A percentile compares a stretch with the other conserved stretches of the same genome.
Evolutionary conservation across 2,888 invertebrate genomes (phyloP).

Genomic region (Dasysyrphus tricinctus): DNA sequence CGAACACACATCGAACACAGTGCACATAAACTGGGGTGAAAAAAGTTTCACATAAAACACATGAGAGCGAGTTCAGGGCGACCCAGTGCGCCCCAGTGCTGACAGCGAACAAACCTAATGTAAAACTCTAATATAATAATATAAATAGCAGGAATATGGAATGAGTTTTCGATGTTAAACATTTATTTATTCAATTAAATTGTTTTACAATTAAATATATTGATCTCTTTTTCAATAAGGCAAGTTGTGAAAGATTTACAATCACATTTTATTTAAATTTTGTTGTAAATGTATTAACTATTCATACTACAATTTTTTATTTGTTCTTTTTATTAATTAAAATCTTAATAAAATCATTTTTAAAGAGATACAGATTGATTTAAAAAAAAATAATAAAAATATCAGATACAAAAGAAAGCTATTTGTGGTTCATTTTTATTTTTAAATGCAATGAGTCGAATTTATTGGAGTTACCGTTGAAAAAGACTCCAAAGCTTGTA

Average conservation of each 20-base stretch:
- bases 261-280: conserved; percentile 56
- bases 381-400: conserved; percentile 60
- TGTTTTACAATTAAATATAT: conserved; percentile 60
- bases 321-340: conserved; percentile 29
- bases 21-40: too few species aligned
- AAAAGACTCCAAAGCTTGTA: conserved; percentile 84
- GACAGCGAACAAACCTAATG: too few species aligned
- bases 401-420: conserved; percentile 75
- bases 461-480: conserved; percentile 83
- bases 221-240: conserved; percentile 62
- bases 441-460: conserved; percentile 48
- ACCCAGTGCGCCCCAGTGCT: too few species aligned
- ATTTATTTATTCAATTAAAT: conserved; percentile 58
- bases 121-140: too few species aligned
- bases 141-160: background rate
- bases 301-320: conserved; percentile 44
- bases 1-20: too few species aligned
- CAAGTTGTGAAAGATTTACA: conserved; percentile 73
- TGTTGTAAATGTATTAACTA: conserved; percentile 58
- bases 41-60: too few species aligned
- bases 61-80: too few species aligned
- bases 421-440: conserved; percentile 54
- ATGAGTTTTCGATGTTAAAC: conserved; percentile 53
- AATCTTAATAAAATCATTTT: conserved; percentile 55
- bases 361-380: conserved; percentile 52